Conservation (phyloP, 2,113 vertebrate genomes). For the Speoplatyrhinus poulsoni region DNA sequence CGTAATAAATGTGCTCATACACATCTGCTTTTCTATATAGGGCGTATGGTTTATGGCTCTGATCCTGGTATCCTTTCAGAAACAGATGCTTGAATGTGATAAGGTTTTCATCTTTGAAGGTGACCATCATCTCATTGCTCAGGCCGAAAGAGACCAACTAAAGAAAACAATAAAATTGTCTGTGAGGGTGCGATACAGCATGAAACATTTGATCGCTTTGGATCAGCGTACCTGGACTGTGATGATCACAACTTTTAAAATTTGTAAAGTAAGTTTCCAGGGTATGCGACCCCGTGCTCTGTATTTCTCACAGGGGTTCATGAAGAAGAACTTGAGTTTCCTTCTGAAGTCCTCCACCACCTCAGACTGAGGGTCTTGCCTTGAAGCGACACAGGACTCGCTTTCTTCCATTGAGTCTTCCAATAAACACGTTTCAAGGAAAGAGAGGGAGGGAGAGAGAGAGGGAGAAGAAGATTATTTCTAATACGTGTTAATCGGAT, state of each 20-base stretch:
- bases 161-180: constrained; percentile 21
- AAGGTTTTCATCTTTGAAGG: constrained; percentile 92
- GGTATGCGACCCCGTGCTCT: constrained; percentile 90
- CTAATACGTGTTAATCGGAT: too few species aligned
- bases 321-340: constrained; percentile 94
- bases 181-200: neutral
- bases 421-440: neutral
- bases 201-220: constrained; percentile 14
- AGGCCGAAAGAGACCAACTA: constrained; percentile 93
- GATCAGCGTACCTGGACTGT: constrained; percentile 83
- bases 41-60: constrained; percentile 76
- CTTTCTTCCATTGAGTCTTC: constrained; percentile 55
- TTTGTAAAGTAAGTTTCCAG: constrained; percentile 91
- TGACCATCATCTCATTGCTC: constrained; percentile 96
- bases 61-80: constrained; percentile 86
- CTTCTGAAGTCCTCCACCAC: constrained; percentile 85
- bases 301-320: constrained; percentile 96
- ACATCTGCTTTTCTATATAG: constrained; percentile 87
- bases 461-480: neutral
- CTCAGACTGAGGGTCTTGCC: constrained; percentile 62
- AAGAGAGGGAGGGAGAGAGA: neutral
- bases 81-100: constrained; percentile 91
- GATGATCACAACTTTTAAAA: constrained; percentile 90
- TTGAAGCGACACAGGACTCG: constrained; percentile 19
- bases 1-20: constrained; percentile 84